These are phyloP conservation scores for Scomberomorus guttatus DNA, from an alignment of 2,797 vertebrate species.

Conservation along the genomic window DNA sequence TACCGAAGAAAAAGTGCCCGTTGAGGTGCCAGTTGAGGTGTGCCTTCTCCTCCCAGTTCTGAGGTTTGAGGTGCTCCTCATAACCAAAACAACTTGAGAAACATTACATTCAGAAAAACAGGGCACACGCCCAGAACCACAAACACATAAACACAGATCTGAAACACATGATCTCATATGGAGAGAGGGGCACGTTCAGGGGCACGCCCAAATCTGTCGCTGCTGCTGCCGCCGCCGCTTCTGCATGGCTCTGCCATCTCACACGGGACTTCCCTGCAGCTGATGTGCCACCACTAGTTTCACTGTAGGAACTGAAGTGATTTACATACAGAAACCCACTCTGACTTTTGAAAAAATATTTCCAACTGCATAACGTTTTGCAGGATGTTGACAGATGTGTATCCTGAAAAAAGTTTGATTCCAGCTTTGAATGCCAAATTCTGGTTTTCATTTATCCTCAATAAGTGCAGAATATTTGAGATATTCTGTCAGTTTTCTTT, in stretches of 20 bases:
- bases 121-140: constrained; percentile 88
- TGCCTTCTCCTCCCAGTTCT: constrained; percentile 76
- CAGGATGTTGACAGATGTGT: constrained; percentile 59
- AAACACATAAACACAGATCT: constrained; percentile 85
- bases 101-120: constrained; percentile 81
- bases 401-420: constrained; percentile 34
- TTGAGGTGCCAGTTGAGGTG: constrained; percentile 83
- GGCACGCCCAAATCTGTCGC: constrained; percentile 80
- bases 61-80: constrained; percentile 81
- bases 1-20: constrained; percentile 45
- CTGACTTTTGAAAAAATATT: constrained; percentile 1
- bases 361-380: constrained; percentile 28
- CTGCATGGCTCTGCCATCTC: constrained; percentile 70
- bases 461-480: constrained; percentile 30
- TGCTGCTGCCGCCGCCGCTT: constrained; percentile 47
- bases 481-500: constrained; percentile 32
- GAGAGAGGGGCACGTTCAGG: constrained; percentile 75
- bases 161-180: constrained; percentile 84
- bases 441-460: constrained; percentile 59
- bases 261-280: constrained; percentile 67
- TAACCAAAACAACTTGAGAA: constrained; percentile 82
- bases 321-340: constrained; percentile 9
- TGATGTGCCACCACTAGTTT: constrained; percentile 54
- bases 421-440: constrained; percentile 29
- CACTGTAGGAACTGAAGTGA: constrained; percentile 25